Evolutionary conservation across 2,113 vertebrate genomes (phyloP).

Genomic region (Tauraco erythrolophus): DNA sequence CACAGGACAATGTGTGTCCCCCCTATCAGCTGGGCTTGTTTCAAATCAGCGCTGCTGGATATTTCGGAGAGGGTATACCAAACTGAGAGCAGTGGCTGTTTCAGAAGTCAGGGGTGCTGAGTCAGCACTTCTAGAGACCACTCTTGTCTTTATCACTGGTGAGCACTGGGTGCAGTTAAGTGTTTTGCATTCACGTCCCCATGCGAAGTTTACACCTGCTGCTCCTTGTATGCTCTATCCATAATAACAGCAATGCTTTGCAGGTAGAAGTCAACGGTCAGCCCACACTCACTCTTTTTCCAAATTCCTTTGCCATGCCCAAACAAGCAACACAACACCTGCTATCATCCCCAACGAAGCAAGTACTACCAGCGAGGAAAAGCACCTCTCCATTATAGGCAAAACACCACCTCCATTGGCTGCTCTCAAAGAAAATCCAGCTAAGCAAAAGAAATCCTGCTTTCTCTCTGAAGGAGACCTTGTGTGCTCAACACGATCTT

Average conservation of each 20-base stretch:
- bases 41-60: slow-evolving; percentile 30
- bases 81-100: slow-evolving; percentile 15
- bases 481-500: not conserved
- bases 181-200: not conserved
- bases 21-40: not conserved
- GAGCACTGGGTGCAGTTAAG: not conserved
- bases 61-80: slow-evolving; percentile 23
- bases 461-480: not conserved
- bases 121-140: slow-evolving; percentile 50
- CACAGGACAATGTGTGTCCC: not conserved
- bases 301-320: not conserved
- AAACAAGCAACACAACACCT: slow-evolving; percentile 7
- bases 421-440: not conserved
- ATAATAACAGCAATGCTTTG: not conserved
- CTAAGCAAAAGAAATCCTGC: not conserved
- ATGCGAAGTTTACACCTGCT: not conserved
- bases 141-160: not conserved
- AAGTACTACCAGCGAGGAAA: not conserved
- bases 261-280: not conserved
- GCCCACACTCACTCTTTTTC: not conserved
- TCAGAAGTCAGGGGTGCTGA: slow-evolving; percentile 26
- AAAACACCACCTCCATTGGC: not conserved
- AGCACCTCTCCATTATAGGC: not conserved
- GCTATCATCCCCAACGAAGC: not conserved
- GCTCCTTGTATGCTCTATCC: not conserved